Conservation (phyloP, 2,888 invertebrate genomes). For the Yponomeuta sedellus region DNA sequence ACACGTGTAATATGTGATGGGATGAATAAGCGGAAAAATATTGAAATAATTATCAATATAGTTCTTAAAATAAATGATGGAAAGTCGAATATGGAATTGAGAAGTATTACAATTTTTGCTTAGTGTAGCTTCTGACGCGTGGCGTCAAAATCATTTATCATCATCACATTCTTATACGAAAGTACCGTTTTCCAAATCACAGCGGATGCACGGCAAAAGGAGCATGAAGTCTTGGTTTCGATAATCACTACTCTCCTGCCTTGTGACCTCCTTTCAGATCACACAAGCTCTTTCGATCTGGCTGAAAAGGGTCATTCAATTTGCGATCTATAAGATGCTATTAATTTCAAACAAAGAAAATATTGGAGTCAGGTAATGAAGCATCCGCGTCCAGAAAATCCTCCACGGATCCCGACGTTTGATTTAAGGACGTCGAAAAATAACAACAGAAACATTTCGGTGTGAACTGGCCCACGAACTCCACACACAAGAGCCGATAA, state of each 20-base stretch:
- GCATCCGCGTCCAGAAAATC: not conserved
- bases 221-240: not conserved
- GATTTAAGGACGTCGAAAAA: not conserved
- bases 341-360: not conserved
- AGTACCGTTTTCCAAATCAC: not conserved
- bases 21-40: conserved; percentile 4
- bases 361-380: not conserved
- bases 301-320: not conserved
- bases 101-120: not conserved
- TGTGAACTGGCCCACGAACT: not conserved
- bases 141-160: not conserved
- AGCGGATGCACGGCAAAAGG: not conserved
- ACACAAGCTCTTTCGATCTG: not conserved
- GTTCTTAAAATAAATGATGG: not conserved
- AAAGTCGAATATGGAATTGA: not conserved
- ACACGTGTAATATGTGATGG: conserved; percentile 1
- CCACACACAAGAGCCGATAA: conserved; percentile 13
- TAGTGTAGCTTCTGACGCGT: not conserved
- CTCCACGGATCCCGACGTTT: not conserved
- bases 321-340: not conserved
- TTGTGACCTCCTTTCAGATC: too few relatives aligned
- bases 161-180: not conserved
- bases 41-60: not conserved
- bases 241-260: not conserved
- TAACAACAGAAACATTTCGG: not conserved